These are phyloP conservation scores for Tipula vernalis DNA, from an alignment of 2,888 invertebrate species.

Conservation along the genomic window DNA sequence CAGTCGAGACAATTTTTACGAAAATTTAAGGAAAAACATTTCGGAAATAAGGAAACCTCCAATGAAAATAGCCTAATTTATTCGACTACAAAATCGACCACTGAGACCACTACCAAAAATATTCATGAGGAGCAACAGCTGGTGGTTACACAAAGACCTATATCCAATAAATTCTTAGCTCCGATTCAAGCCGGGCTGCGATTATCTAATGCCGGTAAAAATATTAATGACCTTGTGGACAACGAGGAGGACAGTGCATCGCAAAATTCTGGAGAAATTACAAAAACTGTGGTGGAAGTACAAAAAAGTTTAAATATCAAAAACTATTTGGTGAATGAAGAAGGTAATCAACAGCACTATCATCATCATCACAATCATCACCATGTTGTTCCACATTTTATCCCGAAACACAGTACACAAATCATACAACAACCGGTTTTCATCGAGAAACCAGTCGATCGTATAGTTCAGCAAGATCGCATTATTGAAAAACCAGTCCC, in stretches of 20 bases:
- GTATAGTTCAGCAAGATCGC: slow-evolving; percentile 26
- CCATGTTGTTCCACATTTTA: slow-evolving; percentile 32
- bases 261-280: slow-evolving; percentile 13
- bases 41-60: neutral
- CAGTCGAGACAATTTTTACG: slow-evolving; percentile 30
- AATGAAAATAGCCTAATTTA: slow-evolving; percentile 10
- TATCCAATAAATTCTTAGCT: slow-evolving; percentile 43
- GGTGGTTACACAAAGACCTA: slow-evolving; percentile 43
- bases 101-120: slow-evolving; percentile 15
- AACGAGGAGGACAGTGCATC: slow-evolving; percentile 13
- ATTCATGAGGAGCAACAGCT: slow-evolving; percentile 23
- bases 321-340: slow-evolving; percentile 32
- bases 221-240: slow-evolving; percentile 13
- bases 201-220: slow-evolving; percentile 37
- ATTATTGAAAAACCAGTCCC: slow-evolving; percentile 25
- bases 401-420: neutral
- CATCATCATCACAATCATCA: slow-evolving; percentile 21
- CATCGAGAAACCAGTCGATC: slow-evolving; percentile 26
- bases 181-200: slow-evolving; percentile 47
- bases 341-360: slow-evolving; percentile 15
- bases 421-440: slow-evolving; percentile 16
- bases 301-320: slow-evolving; percentile 45
- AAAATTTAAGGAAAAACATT: slow-evolving; percentile 25
- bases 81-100: slow-evolving; percentile 13
- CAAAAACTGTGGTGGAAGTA: slow-evolving; percentile 46